Conservation (phyloP, 1,140 invertebrate species). For the Drosophila sulfurigaster region DNA sequence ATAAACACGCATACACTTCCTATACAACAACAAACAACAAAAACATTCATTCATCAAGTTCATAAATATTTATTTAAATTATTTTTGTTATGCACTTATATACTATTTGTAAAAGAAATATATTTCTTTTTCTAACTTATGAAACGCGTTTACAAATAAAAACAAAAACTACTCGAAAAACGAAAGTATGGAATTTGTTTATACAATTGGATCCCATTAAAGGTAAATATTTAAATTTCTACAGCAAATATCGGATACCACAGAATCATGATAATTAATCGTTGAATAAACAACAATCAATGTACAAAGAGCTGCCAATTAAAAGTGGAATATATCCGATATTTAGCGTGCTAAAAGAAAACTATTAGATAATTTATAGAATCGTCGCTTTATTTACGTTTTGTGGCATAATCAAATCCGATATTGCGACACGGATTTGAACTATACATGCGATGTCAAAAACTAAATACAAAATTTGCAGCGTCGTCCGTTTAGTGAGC, state of each 20-base stretch:
- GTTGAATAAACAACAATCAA: no score
- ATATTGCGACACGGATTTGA: constrained; percentile 36
- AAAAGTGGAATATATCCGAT: background rate
- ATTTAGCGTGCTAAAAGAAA: background rate
- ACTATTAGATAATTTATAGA: constrained; percentile 20
- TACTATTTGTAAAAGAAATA: constrained; percentile 46
- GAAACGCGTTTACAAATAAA: constrained; percentile 62
- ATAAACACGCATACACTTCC: constrained; percentile 13
- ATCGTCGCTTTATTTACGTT: constrained; percentile 64
- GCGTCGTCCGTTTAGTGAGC: constrained; percentile 68
- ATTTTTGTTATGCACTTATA: constrained; percentile 67
- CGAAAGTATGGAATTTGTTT: constrained; percentile 1
- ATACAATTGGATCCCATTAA: background rate
- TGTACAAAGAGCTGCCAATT: no score
- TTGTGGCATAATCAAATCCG: constrained; percentile 60
- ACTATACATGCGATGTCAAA: constrained; percentile 38
- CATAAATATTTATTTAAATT: constrained; percentile 73
- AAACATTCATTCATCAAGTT: constrained; percentile 33
- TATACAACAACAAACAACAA: background rate
- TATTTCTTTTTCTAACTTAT: constrained; percentile 53
- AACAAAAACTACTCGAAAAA: constrained; percentile 18
- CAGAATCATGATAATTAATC: no score
- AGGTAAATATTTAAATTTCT: no score
- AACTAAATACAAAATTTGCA: constrained; percentile 30
- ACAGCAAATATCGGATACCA: no score